Evolutionary conservation across 2,797 vertebrate genomes (phyloP), one percentile per base, ranked within the genome.

Genomic region (Sylvia borin): DNA sequence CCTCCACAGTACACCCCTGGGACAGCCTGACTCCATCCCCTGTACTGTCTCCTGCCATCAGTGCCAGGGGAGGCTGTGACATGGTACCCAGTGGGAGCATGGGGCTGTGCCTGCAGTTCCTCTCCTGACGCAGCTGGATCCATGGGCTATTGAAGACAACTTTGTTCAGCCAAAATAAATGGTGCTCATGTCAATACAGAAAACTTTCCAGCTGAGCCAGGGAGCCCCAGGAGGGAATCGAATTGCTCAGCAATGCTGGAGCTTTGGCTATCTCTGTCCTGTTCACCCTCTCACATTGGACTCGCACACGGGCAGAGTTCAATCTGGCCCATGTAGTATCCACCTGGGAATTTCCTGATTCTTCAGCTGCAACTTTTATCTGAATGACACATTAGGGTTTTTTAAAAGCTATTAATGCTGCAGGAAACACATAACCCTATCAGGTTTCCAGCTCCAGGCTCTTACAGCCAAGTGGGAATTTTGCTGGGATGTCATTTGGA

Each of bases 61-160:
- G 0, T 2, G 43, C 55, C 60, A 38, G 51, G n/a, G 70, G 51
- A 53, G 43, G 36, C 80, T 2, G 2, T 72, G 77, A 43, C 71
- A 66, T 18, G 8, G 62, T 13, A 62, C 51, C n/a, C 60, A 42
- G 50, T 0, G 0, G 42, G 34, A 68, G 31, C 1, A 5, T 0
- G 0, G 21, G 36, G 4, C 5, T 61, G 15, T 26, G 51, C 26
- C 34, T 53, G 34, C 66, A 67, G 54, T 5, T 48, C 38, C 24
- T 50, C 61, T 67, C 27, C 54, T n/a, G 38, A 54, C 0, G 0
- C 87, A 95, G 82, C 85, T 95, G 90, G 86, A 88, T 90, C 62
- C 1, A 2, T 0, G 0, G 47, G 21, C 29, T 92, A 7, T 32
- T 79, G 40, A 61, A 95, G 43, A 55, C 31, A 66, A 47, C 3